These are phyloP conservation scores for Hypomesus transpacificus DNA, from an alignment of 2,113 vertebrate genomes.

Conservation along the genomic window DNA sequence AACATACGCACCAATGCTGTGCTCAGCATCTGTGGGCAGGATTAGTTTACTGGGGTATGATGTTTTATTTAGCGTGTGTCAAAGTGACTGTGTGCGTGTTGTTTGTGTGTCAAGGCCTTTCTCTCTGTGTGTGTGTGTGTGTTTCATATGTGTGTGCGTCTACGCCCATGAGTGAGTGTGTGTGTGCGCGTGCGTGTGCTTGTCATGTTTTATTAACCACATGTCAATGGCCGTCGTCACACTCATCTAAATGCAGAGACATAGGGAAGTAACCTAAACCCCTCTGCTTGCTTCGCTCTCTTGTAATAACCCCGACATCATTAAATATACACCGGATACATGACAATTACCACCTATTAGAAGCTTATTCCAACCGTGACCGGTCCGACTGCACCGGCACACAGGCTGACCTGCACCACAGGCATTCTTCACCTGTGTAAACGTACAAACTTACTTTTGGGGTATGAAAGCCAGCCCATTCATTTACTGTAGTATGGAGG, in stretches of 20 bases:
- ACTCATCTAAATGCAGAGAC: constrained; percentile 60
- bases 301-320: constrained; percentile 69
- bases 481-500: not conserved
- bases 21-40: constrained; percentile 64
- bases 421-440: not conserved
- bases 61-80: constrained; percentile 70
- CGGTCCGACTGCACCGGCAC: not conserved
- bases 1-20: constrained; percentile 48
- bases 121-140: not conserved
- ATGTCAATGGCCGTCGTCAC: constrained; percentile 57
- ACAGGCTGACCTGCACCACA: not conserved
- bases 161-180: constrained; percentile 1
- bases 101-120: constrained; percentile 17
- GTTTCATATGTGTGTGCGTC: not conserved
- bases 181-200: constrained; percentile 25
- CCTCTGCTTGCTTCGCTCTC: constrained; percentile 47
- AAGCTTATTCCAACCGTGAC: constrained; percentile 30
- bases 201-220: constrained; percentile 61
- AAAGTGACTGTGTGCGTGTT: constrained; percentile 45
- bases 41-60: constrained; percentile 63
- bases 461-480: not conserved
- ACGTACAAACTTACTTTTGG: too few species aligned
- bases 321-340: constrained; percentile 69
- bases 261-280: constrained; percentile 57
- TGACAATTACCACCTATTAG: constrained; percentile 70